Evolutionary conservation across 1,140 invertebrate species (phyloP).

Genomic region (Neoseiulus cucumeris): DNA sequence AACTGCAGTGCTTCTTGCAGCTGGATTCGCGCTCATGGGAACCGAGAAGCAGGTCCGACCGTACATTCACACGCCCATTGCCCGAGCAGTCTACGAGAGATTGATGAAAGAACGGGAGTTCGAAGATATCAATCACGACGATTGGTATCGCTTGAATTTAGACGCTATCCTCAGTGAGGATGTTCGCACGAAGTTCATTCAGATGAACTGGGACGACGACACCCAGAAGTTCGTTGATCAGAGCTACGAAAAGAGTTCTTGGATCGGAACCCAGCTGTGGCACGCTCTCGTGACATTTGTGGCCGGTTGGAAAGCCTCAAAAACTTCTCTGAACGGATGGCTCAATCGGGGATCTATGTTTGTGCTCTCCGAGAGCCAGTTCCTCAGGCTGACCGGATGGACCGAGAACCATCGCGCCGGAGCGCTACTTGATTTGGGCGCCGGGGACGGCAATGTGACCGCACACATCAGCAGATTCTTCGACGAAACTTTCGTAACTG

Average conservation of each 20-base stretch:
- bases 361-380: not conserved
- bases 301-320: not conserved
- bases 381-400: constrained; percentile 6
- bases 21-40: not conserved
- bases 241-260: not conserved
- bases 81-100: not conserved
- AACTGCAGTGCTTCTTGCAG: not conserved
- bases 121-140: not conserved
- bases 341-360: constrained; percentile 1
- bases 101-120: constrained; percentile 6
- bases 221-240: not conserved
- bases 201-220: not conserved
- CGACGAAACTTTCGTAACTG: constrained; percentile 50
- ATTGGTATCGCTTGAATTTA: constrained; percentile 4
- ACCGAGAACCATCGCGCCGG: not conserved
- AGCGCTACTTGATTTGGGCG: constrained; percentile 23
- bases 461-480: constrained; percentile 43
- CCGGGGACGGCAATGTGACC: constrained; percentile 75
- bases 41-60: not conserved
- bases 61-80: not conserved
- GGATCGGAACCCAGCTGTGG: constrained; percentile 3
- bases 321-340: constrained; percentile 7
- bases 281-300: not conserved
- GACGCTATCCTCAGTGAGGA: not conserved
- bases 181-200: not conserved